Percentiles rank a stretch among this genome's conserved stretches.
Evolutionary conservation across 2,797 vertebrate genomes (phyloP).

Genomic region (Ctenopoma multispine): DNA sequence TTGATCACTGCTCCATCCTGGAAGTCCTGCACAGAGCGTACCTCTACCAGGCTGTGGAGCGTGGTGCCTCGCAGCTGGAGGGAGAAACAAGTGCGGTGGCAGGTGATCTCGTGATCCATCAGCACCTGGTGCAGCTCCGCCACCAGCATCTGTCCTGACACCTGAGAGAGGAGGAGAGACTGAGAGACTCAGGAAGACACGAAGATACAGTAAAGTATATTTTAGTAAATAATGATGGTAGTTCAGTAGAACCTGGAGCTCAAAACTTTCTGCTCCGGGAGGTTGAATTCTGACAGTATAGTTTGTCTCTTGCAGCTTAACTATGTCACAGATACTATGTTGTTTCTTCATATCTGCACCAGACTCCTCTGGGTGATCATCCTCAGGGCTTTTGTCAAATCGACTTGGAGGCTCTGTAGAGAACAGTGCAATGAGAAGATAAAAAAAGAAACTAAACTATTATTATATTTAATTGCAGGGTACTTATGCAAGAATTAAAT

Average conservation of each 20-base stretch:
- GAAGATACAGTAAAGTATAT: not conserved
- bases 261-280: slow-evolving; percentile 89
- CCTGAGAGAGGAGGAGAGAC: slow-evolving; percentile 77
- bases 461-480: not conserved
- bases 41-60: slow-evolving; percentile 90
- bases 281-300: slow-evolving; percentile 91
- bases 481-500: not conserved
- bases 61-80: slow-evolving; percentile 89
- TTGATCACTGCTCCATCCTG: slow-evolving; percentile 89
- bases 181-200: not conserved
- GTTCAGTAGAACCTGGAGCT: slow-evolving; percentile 87
- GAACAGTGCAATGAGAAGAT: not conserved
- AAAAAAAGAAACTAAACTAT: slow-evolving; percentile 3
- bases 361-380: slow-evolving; percentile 56
- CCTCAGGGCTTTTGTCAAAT: slow-evolving; percentile 29
- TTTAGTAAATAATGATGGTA: not conserved
- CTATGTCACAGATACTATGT: slow-evolving; percentile 85
- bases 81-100: slow-evolving; percentile 95
- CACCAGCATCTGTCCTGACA: slow-evolving; percentile 95
- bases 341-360: slow-evolving; percentile 76
- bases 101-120: slow-evolving; percentile 95
- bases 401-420: slow-evolving; percentile 27
- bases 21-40: slow-evolving; percentile 88
- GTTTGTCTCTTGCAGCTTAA: slow-evolving; percentile 88
- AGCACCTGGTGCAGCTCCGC: slow-evolving; percentile 95